Base-by-base conservation (phyloP, 2,113 vertebrate genomes). In the Pithys albifrons region DNA sequence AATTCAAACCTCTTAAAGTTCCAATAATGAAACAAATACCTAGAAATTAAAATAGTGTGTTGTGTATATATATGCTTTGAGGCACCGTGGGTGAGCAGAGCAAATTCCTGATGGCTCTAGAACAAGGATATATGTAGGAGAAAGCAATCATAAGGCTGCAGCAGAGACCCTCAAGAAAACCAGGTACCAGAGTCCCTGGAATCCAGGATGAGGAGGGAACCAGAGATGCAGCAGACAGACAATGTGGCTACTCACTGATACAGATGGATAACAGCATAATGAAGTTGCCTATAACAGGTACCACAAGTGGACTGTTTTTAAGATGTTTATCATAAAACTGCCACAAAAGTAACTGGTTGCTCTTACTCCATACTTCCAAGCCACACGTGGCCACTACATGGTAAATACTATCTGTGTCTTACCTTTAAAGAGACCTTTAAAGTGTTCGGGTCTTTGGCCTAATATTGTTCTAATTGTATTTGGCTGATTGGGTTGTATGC, bases 331-430 rank as follows among this genome's bases (percentile, higher is more conserved):
- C 51, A 4, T 3, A 22, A 54, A 22, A 55, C 41, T 48, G 18
- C 51, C 39, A 43, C 25, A 54, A 74, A 35, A n/a, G 10, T 14
- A 49, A 29, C 33, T 78, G 25, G 5, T 45, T 86, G 28, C 9
- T 31, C 55, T 61, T 49, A 12, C 17, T 4, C 27, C 41, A 8
- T 58, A 37, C 10, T 82, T 82, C 24, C 48, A 51, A 73, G 29
- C 8, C 18, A 41, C 0, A 0, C 12, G 5, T 33, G 35, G 46
- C 55, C 33, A 3, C 33, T 39, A 10, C 12, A 14, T 2, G 20
- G 17, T 54, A 54, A 70, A 69, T 10, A 31, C 3, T 46, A 6
- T 5, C 51, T 58, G 15, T 1, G 0, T 16, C 23, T 43, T 41
- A 43, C 33, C 39, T 33, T 78, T 48, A 64, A 64, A 81, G 46